Conservation (phyloP, 2,888 invertebrate species). For the Drosophila macrospina region DNA sequence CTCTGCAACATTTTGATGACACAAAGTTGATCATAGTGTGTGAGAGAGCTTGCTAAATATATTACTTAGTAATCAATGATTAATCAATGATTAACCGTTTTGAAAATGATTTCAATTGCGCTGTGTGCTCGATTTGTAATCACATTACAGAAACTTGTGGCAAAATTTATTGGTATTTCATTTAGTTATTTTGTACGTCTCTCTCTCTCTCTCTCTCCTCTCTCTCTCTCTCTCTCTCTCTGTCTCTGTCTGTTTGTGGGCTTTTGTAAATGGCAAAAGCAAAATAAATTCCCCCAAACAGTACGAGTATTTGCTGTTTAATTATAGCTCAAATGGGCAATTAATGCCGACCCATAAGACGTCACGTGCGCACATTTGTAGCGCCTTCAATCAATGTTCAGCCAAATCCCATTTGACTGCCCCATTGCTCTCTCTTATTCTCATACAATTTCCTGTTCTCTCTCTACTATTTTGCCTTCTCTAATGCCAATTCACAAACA, state of each 20-base stretch:
- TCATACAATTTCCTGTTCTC: background rate
- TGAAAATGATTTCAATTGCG: conserved; percentile 17
- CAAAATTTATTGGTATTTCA: conserved; percentile 26
- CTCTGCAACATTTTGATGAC: too few relatives aligned
- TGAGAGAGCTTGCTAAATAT: background rate
- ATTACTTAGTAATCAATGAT: background rate
- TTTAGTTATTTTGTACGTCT: conserved; percentile 12
- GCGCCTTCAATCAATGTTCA: conserved; percentile 47
- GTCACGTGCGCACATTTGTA: conserved; percentile 63
- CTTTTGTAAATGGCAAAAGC: conserved; percentile 26
- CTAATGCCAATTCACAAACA: conserved; percentile 22
- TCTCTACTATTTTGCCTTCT: background rate
- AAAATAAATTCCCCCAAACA: conserved; percentile 26
- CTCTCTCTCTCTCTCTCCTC: too few relatives aligned
- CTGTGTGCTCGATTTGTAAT: conserved; percentile 13
- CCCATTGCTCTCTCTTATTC: background rate
- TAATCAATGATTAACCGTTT: conserved; percentile 10
- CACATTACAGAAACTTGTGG: conserved; percentile 24
- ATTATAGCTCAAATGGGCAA: conserved; percentile 73
- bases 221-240: too few relatives aligned
- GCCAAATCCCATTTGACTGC: conserved; percentile 14
- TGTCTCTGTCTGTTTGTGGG: conserved; percentile 10
- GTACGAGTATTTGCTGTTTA: conserved; percentile 33
- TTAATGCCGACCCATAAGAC: conserved; percentile 68
- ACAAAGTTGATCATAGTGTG: too few relatives aligned